These are phyloP conservation scores for Cetonia aurata DNA, from an alignment of 2,888 invertebrate species.

Conservation along the genomic window DNA sequence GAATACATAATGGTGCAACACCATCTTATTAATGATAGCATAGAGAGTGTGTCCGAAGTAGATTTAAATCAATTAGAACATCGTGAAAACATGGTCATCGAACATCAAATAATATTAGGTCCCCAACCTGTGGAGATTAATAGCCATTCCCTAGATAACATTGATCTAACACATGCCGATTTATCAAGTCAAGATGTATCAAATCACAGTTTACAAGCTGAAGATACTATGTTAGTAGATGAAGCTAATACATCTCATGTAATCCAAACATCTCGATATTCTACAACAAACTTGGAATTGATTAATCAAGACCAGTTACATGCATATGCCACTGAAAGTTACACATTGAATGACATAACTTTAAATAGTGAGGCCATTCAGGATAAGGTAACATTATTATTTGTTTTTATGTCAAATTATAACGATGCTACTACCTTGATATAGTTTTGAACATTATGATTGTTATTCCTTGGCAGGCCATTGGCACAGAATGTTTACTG, in stretches of 20 bases:
- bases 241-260: conserved; percentile 50
- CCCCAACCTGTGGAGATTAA: conserved; percentile 59
- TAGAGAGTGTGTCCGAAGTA: conserved; percentile 59
- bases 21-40: conserved; percentile 57
- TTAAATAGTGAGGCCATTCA: conserved; percentile 41
- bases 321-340: conserved; percentile 44
- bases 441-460: background rate
- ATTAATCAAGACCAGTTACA: conserved; percentile 58
- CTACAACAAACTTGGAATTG: conserved; percentile 58
- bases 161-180: conserved; percentile 61
- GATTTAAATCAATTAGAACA: conserved; percentile 59
- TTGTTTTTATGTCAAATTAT: background rate
- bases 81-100: conserved; percentile 59
- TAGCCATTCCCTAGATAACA: conserved; percentile 59
- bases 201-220: conserved; percentile 59
- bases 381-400: conserved; percentile 26
- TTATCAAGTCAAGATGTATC: conserved; percentile 61
- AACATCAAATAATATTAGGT: conserved; percentile 60
- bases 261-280: conserved; percentile 53
- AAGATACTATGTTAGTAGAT: conserved; percentile 57
- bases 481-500: no score
- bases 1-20: conserved; percentile 61
- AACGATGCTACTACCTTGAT: no score
- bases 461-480: background rate
- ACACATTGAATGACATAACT: conserved; percentile 49